These are phyloP conservation scores for Zelostemma sp. DNA, from an alignment of 1,140 invertebrate genomes.

Conservation along the genomic window DNA sequence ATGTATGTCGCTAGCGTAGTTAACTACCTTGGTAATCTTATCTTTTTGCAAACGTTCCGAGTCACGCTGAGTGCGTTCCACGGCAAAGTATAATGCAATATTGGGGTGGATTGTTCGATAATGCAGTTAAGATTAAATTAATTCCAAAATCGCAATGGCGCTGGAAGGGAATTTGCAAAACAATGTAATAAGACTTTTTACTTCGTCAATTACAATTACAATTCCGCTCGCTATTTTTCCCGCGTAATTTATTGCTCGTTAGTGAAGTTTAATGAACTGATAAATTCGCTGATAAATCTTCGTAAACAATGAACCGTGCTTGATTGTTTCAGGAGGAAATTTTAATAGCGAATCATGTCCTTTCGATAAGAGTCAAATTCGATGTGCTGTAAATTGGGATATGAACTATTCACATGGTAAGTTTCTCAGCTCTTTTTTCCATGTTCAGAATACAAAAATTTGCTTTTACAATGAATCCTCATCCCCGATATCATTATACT, in stretches of 20 bases:
- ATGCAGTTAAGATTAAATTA: neutral
- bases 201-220: neutral
- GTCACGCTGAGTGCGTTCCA: constrained; percentile 20
- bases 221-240: no score
- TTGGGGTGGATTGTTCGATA: neutral
- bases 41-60: constrained; percentile 30
- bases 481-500: constrained; percentile 25
- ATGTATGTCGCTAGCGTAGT: constrained; percentile 32
- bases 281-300: neutral
- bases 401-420: constrained; percentile 71
- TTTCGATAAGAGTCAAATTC: constrained; percentile 64
- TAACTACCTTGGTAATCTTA: constrained; percentile 23
- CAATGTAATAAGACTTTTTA: neutral
- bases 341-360: constrained; percentile 46
- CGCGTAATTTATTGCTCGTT: no score
- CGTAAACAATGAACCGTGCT: neutral
- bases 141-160: neutral
- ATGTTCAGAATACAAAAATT: no score
- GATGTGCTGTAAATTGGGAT: constrained; percentile 68
- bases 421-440: constrained; percentile 15
- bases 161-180: neutral
- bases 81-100: constrained; percentile 1
- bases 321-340: constrained; percentile 52
- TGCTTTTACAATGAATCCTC: constrained; percentile 4
- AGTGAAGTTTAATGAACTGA: neutral